Conservation (phyloP, 2,888 invertebrate genomes). For the Amorpha juglandis region DNA sequence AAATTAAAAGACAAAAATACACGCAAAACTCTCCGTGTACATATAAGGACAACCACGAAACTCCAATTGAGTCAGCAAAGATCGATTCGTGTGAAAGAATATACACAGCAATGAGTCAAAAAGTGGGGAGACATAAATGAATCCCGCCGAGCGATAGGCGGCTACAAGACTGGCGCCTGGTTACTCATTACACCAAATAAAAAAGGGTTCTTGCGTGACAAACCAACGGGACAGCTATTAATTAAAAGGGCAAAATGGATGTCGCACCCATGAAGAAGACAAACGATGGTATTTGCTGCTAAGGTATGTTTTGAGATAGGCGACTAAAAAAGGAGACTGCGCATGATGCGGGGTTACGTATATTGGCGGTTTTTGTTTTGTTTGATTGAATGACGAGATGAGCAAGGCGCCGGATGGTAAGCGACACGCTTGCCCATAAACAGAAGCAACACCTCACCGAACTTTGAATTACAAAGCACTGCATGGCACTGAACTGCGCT, state of each 20-base stretch:
- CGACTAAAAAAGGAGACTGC: too few species aligned
- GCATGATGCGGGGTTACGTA: too few species aligned
- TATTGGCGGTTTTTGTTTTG: too few species aligned
- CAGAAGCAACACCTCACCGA: too few species aligned
- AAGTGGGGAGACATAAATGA: conserved; percentile 51
- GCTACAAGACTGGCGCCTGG: conserved; percentile 46
- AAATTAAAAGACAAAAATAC: conserved; percentile 28
- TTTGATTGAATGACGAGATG: too few species aligned
- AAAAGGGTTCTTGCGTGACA: conserved; percentile 21
- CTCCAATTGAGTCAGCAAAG: conserved; percentile 51
- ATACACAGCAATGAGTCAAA: conserved; percentile 58
- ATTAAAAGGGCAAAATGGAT: conserved; percentile 11
- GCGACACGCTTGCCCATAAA: too few species aligned
- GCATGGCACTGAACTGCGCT: too few species aligned
- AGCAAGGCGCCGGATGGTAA: too few species aligned
- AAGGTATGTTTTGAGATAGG: too few species aligned
- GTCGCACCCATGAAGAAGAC: conserved; percentile 19
- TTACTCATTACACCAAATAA: conserved; percentile 52
- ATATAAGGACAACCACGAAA: conserved; percentile 17
- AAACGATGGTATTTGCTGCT: conserved; percentile 1
- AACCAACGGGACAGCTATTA: conserved; percentile 1
- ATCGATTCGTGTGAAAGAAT: conserved; percentile 53
- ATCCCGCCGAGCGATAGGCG: conserved; percentile 50
- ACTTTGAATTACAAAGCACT: too few species aligned
- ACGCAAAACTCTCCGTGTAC: neutral